Base-by-base conservation (phyloP, 1,140 invertebrate genomes). In the Heliconius congener region DNA sequence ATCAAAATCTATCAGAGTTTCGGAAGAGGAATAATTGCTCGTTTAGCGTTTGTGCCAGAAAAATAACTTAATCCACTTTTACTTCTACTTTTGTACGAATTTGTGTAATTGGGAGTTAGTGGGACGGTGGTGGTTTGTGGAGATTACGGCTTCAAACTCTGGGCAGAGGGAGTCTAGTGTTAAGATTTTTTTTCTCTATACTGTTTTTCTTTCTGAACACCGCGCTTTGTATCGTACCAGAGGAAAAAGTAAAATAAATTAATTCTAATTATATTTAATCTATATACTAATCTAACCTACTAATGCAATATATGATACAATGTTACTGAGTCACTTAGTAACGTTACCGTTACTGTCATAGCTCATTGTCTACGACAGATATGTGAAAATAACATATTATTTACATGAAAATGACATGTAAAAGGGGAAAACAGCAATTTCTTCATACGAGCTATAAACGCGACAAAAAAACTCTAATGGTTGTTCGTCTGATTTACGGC, bases 1-100 rank as follows among this genome's bases (percentile, higher is more conserved):
- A 66, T 66, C 60, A 66, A 66, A 66, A 66, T 66, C 60, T 66
- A 66, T 66, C 57, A 66, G 57, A 66, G 57, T 30, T 27, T 57
- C 23, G 57, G 57, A 30, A 66, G 57, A 66, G 19, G 57, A 11
- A 66, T 66, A 66, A 66, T 30, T 66, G 57, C 57, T 66, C 57
- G 19, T 66, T 66, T 66, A 66, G 11, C 57, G 57, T 66, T 66
- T 66, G 3, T 27, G 57, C 23, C 57, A 66, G 23, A 66, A 66
- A 66, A 66, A 66, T 66, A 66, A 66, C 11, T 27, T 66, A 66
- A 66, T 66, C 23, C n/a, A 57, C 55, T 57, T 57, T 66, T 66
- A 27, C 57, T 66, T 27, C 9, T 23, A 66, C 57, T 66, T 66
- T 66, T 66, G 23, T 27, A 30, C 23, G 23, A 27, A 16, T 66